Conservation (phyloP, 2,888 invertebrate genomes). For the Dione juno region DNA sequence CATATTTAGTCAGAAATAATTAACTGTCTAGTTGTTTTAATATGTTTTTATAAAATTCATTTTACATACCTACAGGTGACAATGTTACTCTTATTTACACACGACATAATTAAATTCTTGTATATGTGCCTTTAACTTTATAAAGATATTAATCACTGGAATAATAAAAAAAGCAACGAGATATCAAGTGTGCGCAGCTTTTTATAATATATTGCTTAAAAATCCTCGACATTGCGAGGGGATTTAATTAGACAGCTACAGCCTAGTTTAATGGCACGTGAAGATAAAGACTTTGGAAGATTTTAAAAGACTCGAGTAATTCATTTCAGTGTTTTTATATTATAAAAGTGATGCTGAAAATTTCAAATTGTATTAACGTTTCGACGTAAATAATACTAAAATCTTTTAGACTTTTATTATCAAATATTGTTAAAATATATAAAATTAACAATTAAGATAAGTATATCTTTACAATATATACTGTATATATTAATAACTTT, state of each 20-base stretch:
- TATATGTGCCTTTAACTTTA: neutral
- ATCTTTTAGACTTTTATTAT: too few relatives aligned
- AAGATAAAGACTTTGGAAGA: conserved; percentile 69
- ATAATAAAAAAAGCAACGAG: neutral
- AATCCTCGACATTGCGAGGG: conserved; percentile 63
- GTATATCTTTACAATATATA: too few relatives aligned
- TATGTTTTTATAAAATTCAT: too few relatives aligned
- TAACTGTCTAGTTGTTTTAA: neutral
- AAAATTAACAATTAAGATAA: too few relatives aligned
- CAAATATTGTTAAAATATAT: neutral
- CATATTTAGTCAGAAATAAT: neutral
- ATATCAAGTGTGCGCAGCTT: conserved; percentile 37
- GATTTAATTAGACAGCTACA: conserved; percentile 74
- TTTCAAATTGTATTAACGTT: neutral
- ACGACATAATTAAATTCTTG: too few relatives aligned
- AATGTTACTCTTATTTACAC: too few relatives aligned
- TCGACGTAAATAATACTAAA: neutral
- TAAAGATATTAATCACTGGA: neutral
- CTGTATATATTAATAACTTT: neutral
- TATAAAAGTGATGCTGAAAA: neutral
- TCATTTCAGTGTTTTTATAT: conserved; percentile 37
- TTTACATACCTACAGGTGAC: too few relatives aligned
- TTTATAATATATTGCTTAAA: conserved; percentile 54
- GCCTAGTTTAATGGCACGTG: conserved; percentile 71
- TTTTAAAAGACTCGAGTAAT: conserved; percentile 55